phyloP scores from a whole-genome alignment of 1,140 invertebrate genomes.

The Proctacanthus coquilletti region DNA sequence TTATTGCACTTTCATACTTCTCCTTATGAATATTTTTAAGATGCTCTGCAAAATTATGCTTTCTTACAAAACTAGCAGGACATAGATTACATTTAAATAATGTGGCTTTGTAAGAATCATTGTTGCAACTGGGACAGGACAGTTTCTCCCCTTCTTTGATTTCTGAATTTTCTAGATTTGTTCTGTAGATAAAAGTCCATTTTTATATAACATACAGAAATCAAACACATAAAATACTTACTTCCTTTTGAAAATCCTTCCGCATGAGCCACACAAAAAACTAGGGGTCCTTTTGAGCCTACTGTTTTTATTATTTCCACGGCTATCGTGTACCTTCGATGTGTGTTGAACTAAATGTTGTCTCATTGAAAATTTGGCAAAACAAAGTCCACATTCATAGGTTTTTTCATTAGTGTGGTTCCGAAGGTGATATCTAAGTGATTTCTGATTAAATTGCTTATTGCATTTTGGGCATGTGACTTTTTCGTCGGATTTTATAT shows the following conservation, averaged over 20 bases:
- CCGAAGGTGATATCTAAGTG: slow-evolving; percentile 50
- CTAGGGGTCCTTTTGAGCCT: slow-evolving; percentile 13
- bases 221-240: slow-evolving; percentile 30
- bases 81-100: slow-evolving; percentile 4
- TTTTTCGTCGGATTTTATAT: slow-evolving; percentile 27
- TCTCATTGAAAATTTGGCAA: slow-evolving; percentile 45
- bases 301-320: slow-evolving; percentile 7
- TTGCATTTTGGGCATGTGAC: slow-evolving; percentile 50
- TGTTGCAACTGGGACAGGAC: slow-evolving; percentile 2
- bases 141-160: slow-evolving; percentile 5
- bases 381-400: slow-evolving; percentile 43
- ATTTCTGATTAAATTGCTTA: slow-evolving; percentile 50
- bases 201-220: slow-evolving; percentile 6
- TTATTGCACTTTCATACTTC: too few relatives aligned
- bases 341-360: slow-evolving; percentile 41
- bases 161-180: background rate
- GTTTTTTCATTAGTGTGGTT: slow-evolving; percentile 65
- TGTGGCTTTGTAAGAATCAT: slow-evolving; percentile 6
- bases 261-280: slow-evolving; percentile 43
- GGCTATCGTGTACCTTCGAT: slow-evolving; percentile 29
- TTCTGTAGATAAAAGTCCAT: slow-evolving; percentile 3
- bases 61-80: slow-evolving; percentile 3
- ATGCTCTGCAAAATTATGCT: slow-evolving; percentile 1
- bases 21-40: too few relatives aligned
- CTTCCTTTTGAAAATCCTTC: slow-evolving; percentile 41